Base-by-base conservation (phyloP, 2,888 invertebrate genomes). In the Caenorhabditis angaria region DNA sequence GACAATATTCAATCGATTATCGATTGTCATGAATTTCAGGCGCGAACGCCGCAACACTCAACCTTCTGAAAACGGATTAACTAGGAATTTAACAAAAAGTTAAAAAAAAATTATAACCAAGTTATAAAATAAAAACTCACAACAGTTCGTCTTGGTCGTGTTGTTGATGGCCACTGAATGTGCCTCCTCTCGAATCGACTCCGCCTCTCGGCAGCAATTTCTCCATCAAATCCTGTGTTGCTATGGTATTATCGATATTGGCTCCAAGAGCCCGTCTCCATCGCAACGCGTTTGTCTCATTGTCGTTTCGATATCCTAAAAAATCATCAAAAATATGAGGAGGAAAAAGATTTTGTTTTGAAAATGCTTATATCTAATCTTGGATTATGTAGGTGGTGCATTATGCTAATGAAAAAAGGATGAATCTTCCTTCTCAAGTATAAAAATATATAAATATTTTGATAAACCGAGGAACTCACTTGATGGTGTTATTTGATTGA, bases 191-290 rank as follows among this genome's bases (percentile, higher is more conserved):
- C 14, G 41, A 12, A 41, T 6, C 14, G 10, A 18, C 27, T 27
- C 65, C 60, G 0, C 54, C 56, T 28, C 57, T 64, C 10, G 69
- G 69, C 35, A 74, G 22, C 24, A 78, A 47, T 35, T 76, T 78
- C 59, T 78, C 78, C 66, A 78, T 71, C 29, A 76, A 59, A 57
- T 78, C 76, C 24, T 76, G 76, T 2, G 78, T 72, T 0, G 73
- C 67, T 0, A 72, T 51, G 0, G 74, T 58, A 56, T 78, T 64
- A 54, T 78, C 74, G 12, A 70, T 70, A 53, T 76, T 78, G n/a
- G 76, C 71, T 58, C 76, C 78, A 18, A 78, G 67, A 56, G 78
- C 78, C 25, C 71, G 58, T 64, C 78, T 61, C 70, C 69, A 69
- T 62, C 78, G 56, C 47, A 76, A 32, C 18, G 68, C 71, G 22